Evolutionary conservation across 2,888 invertebrate genomes (phyloP).

Genomic region (Trissolcus brochymenae): DNA sequence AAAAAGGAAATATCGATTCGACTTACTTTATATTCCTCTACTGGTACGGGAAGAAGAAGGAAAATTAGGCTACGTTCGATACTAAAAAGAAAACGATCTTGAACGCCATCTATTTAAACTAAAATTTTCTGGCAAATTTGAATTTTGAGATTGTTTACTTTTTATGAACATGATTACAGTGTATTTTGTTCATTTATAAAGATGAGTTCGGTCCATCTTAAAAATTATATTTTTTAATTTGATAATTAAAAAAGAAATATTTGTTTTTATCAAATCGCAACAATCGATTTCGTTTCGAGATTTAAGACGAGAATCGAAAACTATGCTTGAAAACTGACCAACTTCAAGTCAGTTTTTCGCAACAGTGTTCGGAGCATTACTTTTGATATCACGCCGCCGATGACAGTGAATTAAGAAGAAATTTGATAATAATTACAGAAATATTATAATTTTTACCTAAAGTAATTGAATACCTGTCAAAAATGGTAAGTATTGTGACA

Average conservation of each 20-base stretch:
- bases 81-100: background rate
- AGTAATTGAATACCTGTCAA: constrained; percentile 2
- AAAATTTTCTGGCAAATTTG: background rate
- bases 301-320: background rate
- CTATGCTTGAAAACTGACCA: background rate
- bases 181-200: background rate
- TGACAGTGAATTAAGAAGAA: constrained; percentile 42
- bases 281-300: background rate
- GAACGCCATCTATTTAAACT: background rate
- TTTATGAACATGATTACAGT: background rate
- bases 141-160: background rate
- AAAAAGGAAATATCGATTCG: background rate
- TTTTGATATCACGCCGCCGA: constrained; percentile 59
- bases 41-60: background rate
- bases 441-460: constrained; percentile 7
- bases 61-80: background rate
- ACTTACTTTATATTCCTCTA: constrained; percentile 7
- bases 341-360: constrained; percentile 2
- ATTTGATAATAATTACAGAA: background rate
- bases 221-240: background rate
- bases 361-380: constrained; percentile 35
- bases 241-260: background rate
- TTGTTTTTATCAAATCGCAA: background rate
- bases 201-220: background rate
- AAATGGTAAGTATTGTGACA: constrained; percentile 36